phyloP scores from a whole-genome alignment of 1,140 invertebrate genomes.

The Cheumatopsyche charites region DNA sequence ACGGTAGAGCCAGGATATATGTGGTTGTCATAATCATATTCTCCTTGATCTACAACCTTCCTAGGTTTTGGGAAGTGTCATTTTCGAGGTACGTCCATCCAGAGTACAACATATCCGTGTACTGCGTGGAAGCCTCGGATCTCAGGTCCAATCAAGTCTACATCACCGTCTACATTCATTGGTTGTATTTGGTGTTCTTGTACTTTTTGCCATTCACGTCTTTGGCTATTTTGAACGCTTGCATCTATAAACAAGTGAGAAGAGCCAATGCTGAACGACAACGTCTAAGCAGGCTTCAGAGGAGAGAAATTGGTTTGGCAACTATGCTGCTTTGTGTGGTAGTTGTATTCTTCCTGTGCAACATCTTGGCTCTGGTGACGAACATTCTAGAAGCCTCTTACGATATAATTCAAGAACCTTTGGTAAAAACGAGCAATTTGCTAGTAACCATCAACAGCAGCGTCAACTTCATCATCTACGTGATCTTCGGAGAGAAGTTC shows the following conservation, averaged over 20 bases:
- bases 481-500: slow-evolving; percentile 96
- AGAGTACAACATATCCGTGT: slow-evolving; percentile 68
- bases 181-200: slow-evolving; percentile 91
- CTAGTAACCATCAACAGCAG: slow-evolving; percentile 96
- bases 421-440: slow-evolving; percentile 89
- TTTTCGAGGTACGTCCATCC: slow-evolving; percentile 57
- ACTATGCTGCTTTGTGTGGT: slow-evolving; percentile 95
- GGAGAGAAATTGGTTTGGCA: slow-evolving; percentile 86
- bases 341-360: slow-evolving; percentile 93
- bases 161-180: slow-evolving; percentile 87
- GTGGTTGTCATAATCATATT: slow-evolving; percentile 83
- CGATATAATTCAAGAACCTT: slow-evolving; percentile 70
- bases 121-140: slow-evolving; percentile 71
- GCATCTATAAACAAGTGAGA: slow-evolving; percentile 86
- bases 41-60: slow-evolving; percentile 86
- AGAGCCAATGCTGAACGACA: slow-evolving; percentile 84
- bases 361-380: slow-evolving; percentile 86
- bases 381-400: slow-evolving; percentile 85
- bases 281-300: slow-evolving; percentile 77
- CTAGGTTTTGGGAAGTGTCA: slow-evolving; percentile 75
- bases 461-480: slow-evolving; percentile 97
- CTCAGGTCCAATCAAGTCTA: slow-evolving; percentile 77
- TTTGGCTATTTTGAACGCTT: slow-evolving; percentile 84
- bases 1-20: slow-evolving; percentile 83
- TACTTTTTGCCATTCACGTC: slow-evolving; percentile 88